Percentiles rank a stretch among this genome's conserved stretches.
These are phyloP conservation scores for Drosophila tristis DNA, from an alignment of 1,140 invertebrate species.

Conservation along the genomic window DNA sequence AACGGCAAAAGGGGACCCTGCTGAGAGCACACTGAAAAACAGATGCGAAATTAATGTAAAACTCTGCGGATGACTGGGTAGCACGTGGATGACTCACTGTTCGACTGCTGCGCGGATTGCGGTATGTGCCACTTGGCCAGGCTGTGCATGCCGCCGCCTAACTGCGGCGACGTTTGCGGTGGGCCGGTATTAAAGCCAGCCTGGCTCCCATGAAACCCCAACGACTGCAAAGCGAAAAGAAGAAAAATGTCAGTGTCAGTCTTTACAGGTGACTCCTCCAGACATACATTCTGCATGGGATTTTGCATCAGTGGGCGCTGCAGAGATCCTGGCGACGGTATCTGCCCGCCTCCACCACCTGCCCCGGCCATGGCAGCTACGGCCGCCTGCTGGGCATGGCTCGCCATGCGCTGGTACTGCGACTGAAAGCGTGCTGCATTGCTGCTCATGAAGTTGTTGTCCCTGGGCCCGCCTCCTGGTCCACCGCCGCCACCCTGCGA, in stretches of 20 bases:
- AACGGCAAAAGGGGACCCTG: constrained; percentile 81
- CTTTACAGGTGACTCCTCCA: neutral
- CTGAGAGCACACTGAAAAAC: constrained; percentile 68
- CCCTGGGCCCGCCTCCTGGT: constrained; percentile 73
- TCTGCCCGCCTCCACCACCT: constrained; percentile 68
- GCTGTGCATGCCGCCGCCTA: constrained; percentile 71
- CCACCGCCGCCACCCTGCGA: constrained; percentile 72
- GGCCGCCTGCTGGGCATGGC: constrained; percentile 77
- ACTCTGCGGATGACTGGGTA: neutral
- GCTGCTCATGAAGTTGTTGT: constrained; percentile 75
- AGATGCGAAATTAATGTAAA: neutral
- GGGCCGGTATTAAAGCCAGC: constrained; percentile 81
- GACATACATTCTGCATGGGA: constrained; percentile 81
- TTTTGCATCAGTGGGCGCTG: constrained; percentile 78
- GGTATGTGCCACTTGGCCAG: constrained; percentile 88
- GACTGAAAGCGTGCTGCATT: constrained; percentile 79
- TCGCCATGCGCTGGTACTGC: constrained; percentile 82
- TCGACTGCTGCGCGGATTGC: constrained; percentile 85
- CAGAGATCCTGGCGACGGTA: constrained; percentile 74
- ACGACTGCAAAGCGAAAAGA: constrained; percentile 54
- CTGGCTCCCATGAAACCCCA: constrained; percentile 84
- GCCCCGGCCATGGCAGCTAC: constrained; percentile 74
- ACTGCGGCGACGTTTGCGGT: constrained; percentile 72
- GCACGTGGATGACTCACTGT: constrained; percentile 67
- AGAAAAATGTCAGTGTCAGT: neutral